Evolutionary conservation across 2,113 vertebrate genomes (phyloP), one percentile per base, ranked within the genome.

Genomic region (Pedetes capensis): DNA sequence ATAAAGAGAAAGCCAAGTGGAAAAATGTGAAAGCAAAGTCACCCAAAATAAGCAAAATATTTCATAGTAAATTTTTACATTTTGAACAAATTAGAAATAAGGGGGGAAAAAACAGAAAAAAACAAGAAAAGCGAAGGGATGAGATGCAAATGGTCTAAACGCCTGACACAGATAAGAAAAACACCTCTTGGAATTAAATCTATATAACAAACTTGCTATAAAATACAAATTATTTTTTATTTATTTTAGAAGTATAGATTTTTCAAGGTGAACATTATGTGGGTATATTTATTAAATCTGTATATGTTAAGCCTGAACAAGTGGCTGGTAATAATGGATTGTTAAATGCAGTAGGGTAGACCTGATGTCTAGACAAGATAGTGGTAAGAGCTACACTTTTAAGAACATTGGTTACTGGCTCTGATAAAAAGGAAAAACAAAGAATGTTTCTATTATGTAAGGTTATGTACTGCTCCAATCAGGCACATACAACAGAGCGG

Each of bases 361-460:
- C 98, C 87, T 98, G 98, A 99, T 99, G 98, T 98, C 99, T 98
- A 99, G 98, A 98, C 98, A 98, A 99, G 98, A 99, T 98, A 98
- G 97, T 91, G 57, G 79, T 71, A 84, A 97, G 49, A 84, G 82
- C 63, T 72, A 29, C 5, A 95, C 93, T 97, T 98, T 97, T 93
- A 98, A 97, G 96, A 98, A 97, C 92, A 83, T 63, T 87, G 39
- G 42, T 93, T 91, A 94, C 97, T 97, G 55, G 2, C 55, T 95
- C 96, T 97, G 86, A 86, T 96, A 89, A 94, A 96, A 96, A 97
- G 84, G 39, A 97, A 97, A 94, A 97, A 98, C 95, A 97, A 94
- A 97, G 96, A 97, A 93, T 93, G 93, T 94, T 95, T 97, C 96
- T 93, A 49, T 96, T 94, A 92, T 94, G 92, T 37, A 97, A 97